Evolutionary conservation across 2,888 invertebrate species (phyloP), one percentile per base, ranked within the genome.

Genomic region (Pasiphila rectangulata): DNA sequence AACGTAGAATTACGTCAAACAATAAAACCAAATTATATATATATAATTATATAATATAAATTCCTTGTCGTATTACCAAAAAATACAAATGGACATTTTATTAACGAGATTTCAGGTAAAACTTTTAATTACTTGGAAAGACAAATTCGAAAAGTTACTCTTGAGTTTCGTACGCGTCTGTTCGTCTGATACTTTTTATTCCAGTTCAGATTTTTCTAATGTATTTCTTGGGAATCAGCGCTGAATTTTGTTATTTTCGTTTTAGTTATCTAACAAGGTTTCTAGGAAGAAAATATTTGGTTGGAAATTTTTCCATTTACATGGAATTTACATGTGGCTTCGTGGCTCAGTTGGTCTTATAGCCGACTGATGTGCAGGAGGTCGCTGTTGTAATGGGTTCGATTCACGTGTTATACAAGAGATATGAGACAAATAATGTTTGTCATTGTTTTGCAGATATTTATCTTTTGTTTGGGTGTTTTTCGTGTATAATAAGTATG

Each of bases 111-210:
- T 63, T 63, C 59, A 66, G 45, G 45, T 51, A 36, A 67, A 77
- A 76, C 71, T 74, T 75, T 62, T 75, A 76, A 79, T 77, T 78
- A 72, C 68, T 64, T 63, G 62, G 59, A 63, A 65, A 64, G 72
- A 74, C 67, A 72, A 74, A 77, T 75, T 75, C 51, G 65, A 59
- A 73, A 75, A 77, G 69, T 75, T 75, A n/a, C 19, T n/a, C 10
- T 44, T 19, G 61, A 68, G 63, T 67, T 72, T 58, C 43, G 45
- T 59, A 60, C 67, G 60, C 72, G 70, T 72, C 72, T 72, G 68
- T 59, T 58, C 65, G 64, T 62, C 63, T 65, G 57, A 66, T 70
- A 65, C 64, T 67, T 73, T 70, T 65, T 36, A 21, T 37, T 37
- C 32, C 24, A 3, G 12, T 9, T 20, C 2, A 32, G 5, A 16